These are phyloP conservation scores for Platysternon megacephalum DNA, from an alignment of 2,113 vertebrate genomes.

Conservation along the genomic window DNA sequence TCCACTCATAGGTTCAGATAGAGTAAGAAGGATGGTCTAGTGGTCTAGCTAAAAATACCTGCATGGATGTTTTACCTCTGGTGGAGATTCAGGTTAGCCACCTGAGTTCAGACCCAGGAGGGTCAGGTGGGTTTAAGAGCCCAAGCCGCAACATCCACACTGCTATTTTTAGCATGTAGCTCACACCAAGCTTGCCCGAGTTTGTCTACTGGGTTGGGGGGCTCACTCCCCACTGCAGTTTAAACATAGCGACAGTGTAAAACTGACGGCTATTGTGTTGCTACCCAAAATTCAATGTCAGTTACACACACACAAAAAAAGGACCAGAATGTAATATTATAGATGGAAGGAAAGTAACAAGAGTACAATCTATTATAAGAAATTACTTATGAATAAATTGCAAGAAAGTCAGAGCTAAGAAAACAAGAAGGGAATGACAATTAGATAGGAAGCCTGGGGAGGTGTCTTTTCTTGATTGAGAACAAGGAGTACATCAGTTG, in stretches of 20 bases:
- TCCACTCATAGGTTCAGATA: rapidly evolving
- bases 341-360: conserved; percentile 42
- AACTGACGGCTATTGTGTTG: background rate
- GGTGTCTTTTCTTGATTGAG: background rate
- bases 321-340: conserved; percentile 14
- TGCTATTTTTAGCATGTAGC: background rate
- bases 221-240: background rate
- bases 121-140: background rate
- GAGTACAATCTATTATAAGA: conserved; percentile 57
- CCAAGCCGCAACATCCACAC: background rate
- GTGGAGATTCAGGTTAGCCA: background rate
- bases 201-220: background rate
- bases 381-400: conserved; percentile 60
- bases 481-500: background rate
- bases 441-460: conserved; percentile 20
- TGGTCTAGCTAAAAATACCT: background rate
- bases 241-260: background rate
- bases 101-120: background rate
- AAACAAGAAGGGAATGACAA: conserved; percentile 56
- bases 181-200: background rate
- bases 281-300: conserved; percentile 8
- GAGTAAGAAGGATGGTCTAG: background rate
- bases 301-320: background rate
- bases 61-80: background rate
- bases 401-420: conserved; percentile 28